Base-by-base conservation (phyloP, 1,140 invertebrate genomes). In the Drosophila miranda region DNA sequence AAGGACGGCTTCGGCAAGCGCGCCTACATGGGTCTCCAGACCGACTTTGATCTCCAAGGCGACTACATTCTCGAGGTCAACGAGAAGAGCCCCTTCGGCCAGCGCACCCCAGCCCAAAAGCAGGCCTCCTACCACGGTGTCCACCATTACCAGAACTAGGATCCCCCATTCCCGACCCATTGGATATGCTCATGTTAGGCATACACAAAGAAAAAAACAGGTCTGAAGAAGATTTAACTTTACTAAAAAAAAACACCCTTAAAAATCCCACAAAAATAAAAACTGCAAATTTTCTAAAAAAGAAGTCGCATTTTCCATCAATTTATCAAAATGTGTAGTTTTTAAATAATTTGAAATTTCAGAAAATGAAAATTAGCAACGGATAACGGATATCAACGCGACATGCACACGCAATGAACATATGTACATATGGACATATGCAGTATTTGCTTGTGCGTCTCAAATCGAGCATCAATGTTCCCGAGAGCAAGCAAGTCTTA, bases 41-140 rank as follows among this genome's bases (percentile, higher is more conserved):
- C 72, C 45, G 77, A 89, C 7, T 82, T 38, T 48, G 87, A 90
- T 76, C 73, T 89, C 13, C 62, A 79, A 44, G 90, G 90, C 54
- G 88, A 90, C 48, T 91, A 82, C 60, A 78, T 91, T 54, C 61
- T 91, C 11, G 71, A 90, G 55, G 89, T 90, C 14, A 89, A 90
- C 43, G 38, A 75, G 43, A 77, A 75, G 62, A 83, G 75, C 14
- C 90, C 90, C 46, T 91, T 90, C 59, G 90, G 90, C 45, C 69
- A 90, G 72, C 78, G 89, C n/a, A 38, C 60, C 1, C 62, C 81
- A 6, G 89, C 89, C 50, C 69, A 87, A 26, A 86, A 87, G 44
- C 89, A 90, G 82, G 49, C 52, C 69, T 38, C 45, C 61, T 86
- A 86, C 38, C 81, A 86, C 26, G 78, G 82, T 21, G 7, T 55